These are phyloP conservation scores for Elmis aenea DNA, from an alignment of 2,888 invertebrate species.

Conservation along the genomic window DNA sequence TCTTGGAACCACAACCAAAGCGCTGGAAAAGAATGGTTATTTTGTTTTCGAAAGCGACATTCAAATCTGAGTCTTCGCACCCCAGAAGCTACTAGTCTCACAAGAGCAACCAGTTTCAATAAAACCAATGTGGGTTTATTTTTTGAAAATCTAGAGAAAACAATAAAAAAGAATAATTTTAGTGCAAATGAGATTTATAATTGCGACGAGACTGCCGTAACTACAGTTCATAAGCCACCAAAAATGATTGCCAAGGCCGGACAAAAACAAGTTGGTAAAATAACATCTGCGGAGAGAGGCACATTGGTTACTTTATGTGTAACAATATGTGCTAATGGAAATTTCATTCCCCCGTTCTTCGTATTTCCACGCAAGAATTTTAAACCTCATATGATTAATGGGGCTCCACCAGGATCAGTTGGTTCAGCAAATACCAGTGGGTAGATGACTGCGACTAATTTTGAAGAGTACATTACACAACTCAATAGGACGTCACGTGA, in stretches of 20 bases:
- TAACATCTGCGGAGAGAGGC: conserved; percentile 15
- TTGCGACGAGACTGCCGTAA: conserved; percentile 24
- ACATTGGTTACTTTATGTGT: conserved; percentile 12
- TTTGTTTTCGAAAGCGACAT: conserved; percentile 7
- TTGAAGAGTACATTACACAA: too few species aligned
- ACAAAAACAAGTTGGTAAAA: conserved; percentile 13
- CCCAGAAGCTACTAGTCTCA: conserved; percentile 15
- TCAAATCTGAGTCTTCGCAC: conserved; percentile 10
- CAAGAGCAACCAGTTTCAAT: conserved; percentile 20
- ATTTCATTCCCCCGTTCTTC: conserved; percentile 32
- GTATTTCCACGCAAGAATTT: conserved; percentile 32
- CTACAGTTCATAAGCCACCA: conserved; percentile 9
- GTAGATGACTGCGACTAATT: conserved; percentile 27
- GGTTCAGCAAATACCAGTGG: conserved; percentile 30
- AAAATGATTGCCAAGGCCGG: conserved; percentile 9
- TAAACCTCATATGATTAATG: conserved; percentile 29
- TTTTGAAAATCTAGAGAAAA: conserved; percentile 20
- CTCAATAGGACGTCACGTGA: too few species aligned
- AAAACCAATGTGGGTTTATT: conserved; percentile 12
- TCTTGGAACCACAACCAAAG: conserved; percentile 12
- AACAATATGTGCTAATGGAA: conserved; percentile 30
- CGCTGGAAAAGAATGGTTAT: conserved; percentile 16
- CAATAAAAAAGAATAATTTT: conserved; percentile 16
- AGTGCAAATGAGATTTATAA: conserved; percentile 23
- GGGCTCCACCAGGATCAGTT: conserved; percentile 31